Percentiles rank a stretch among this genome's conserved stretches.
Conservation (phyloP, 2,113 vertebrate genomes). For the Tylochromis polylepis region DNA sequence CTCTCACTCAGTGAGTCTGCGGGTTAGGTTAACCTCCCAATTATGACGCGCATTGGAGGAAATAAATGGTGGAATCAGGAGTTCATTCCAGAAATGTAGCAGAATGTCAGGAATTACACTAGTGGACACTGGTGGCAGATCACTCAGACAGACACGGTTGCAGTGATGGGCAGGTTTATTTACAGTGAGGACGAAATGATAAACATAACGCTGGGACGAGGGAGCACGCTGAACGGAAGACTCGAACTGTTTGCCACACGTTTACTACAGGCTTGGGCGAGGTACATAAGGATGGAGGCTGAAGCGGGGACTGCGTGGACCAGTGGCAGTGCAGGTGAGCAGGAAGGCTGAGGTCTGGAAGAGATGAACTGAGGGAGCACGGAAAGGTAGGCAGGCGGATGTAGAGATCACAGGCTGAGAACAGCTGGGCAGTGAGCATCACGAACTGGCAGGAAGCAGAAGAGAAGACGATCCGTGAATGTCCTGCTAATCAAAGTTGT, state of each 20-base stretch:
- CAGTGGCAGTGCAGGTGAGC: not conserved
- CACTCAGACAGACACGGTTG: not conserved
- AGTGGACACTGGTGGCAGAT: not conserved
- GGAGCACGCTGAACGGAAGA: not conserved
- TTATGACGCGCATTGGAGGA: not conserved
- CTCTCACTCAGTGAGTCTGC: not conserved
- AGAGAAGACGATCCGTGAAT: no score
- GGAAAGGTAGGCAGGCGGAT: not conserved
- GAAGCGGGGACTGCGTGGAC: not conserved
- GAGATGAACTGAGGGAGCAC: not conserved
- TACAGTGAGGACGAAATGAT: not conserved
- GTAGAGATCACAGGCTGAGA: not conserved
- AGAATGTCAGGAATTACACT: not conserved
- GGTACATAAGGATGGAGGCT: not conserved
- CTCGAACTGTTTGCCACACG: not conserved
- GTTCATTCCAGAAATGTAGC: not conserved
- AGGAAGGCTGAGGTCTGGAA: not conserved
- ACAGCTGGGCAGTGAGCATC: not conserved
- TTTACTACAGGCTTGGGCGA: not conserved
- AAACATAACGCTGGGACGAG: not conserved
- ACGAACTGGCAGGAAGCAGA: no score
- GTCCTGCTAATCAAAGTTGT: not conserved
- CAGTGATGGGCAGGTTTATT: not conserved
- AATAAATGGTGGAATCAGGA: not conserved
- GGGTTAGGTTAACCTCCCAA: not conserved